phyloP scores from a whole-genome alignment of 2,113 vertebrate species.

The Toxotes jaculatrix region DNA sequence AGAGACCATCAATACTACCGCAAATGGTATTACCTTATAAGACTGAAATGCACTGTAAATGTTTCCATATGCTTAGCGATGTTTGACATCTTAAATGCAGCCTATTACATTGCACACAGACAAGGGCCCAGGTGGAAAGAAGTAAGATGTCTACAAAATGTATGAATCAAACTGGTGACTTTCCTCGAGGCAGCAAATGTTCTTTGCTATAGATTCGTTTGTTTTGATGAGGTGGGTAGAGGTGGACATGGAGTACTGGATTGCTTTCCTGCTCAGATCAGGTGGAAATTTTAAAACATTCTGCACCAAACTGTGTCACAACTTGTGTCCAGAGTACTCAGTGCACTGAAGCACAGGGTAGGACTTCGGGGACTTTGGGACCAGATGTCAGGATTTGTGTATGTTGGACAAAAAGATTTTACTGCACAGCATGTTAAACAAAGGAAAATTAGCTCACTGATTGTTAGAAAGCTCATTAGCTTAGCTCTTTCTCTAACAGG shows the following conservation, averaged over 20 bases:
- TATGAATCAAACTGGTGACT: neutral
- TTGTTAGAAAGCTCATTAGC: neutral
- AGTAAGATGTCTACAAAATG: neutral
- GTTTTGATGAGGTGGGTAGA: neutral
- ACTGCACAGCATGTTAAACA: neutral
- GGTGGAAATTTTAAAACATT: neutral
- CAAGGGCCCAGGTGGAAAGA: neutral
- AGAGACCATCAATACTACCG: slow-evolving; percentile 16
- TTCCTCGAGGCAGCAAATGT: neutral
- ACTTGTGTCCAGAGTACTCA: neutral
- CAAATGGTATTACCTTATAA: neutral
- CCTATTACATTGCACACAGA: neutral
- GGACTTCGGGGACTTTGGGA: neutral
- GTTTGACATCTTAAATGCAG: neutral
- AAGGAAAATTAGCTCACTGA: neutral
- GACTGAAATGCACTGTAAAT: neutral
- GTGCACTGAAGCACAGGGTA: neutral
- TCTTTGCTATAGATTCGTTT: neutral
- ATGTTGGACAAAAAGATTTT: neutral
- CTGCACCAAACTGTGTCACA: neutral
- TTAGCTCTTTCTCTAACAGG: neutral
- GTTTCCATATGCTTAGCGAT: neutral
- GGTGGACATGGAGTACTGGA: neutral
- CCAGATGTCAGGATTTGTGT: neutral
- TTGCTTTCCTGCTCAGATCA: neutral